Percentiles rank a stretch among this genome's conserved stretches.
Evolutionary conservation across 2,113 vertebrate species (phyloP).

Genomic region (Cyprinodon brontotheroides): DNA sequence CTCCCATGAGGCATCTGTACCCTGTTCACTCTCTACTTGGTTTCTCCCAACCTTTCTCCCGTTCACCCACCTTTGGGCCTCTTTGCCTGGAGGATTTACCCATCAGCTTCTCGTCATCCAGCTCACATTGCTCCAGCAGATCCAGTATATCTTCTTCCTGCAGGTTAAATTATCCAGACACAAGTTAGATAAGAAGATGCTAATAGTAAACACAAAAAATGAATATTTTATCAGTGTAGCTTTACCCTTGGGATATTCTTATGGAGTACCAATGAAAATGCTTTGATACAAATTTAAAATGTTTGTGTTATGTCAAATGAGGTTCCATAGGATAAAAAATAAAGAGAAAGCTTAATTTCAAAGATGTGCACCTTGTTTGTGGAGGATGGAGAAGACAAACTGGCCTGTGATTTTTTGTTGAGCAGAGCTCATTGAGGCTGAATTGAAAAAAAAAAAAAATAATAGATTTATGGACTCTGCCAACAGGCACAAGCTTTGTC

Average conservation of each 20-base stretch:
- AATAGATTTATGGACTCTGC: background rate
- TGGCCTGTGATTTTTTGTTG: slow-evolving; percentile 34
- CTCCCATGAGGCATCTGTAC: slow-evolving; percentile 57
- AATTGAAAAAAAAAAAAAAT: slow-evolving; percentile 57
- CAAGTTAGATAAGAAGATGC: slow-evolving; percentile 3
- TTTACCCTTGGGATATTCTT: background rate
- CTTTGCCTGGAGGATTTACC: slow-evolving; percentile 87
- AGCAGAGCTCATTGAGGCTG: slow-evolving; percentile 42
- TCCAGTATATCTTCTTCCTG: slow-evolving; percentile 98
- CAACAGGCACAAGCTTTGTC: slow-evolving; percentile 40
- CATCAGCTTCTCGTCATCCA: slow-evolving; percentile 96
- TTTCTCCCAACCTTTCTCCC: slow-evolving; percentile 6
- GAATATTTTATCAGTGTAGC: background rate
- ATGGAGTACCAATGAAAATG: background rate
- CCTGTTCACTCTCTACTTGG: slow-evolving; percentile 7
- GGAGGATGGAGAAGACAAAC: slow-evolving; percentile 12
- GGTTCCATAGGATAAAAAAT: slow-evolving; percentile 9
- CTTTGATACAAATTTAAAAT: background rate
- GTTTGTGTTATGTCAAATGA: slow-evolving; percentile 6
- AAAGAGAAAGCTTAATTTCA: slow-evolving; percentile 42
- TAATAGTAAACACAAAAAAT: background rate
- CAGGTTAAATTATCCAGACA: slow-evolving; percentile 34
- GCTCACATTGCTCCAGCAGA: slow-evolving; percentile 95
- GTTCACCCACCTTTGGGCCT: slow-evolving; percentile 82
- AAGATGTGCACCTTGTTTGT: slow-evolving; percentile 31